Evolutionary conservation across 35 echinoderm and acorn worm genomes (phyloP).

Genomic region (Hemicentrotus pulcherrimus): DNA sequence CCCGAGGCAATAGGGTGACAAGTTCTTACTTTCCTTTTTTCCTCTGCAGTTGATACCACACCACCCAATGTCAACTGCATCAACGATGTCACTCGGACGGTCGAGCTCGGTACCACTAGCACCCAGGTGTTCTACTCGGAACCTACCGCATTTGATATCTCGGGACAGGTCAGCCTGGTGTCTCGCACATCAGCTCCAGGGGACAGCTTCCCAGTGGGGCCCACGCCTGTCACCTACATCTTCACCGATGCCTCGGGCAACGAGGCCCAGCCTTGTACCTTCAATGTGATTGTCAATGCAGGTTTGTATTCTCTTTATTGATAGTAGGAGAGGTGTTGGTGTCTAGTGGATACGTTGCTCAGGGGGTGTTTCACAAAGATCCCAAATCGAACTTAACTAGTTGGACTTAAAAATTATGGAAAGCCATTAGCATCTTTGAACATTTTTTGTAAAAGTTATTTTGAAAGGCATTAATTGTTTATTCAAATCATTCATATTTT

Average conservation of each 20-base stretch:
- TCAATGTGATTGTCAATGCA: background rate
- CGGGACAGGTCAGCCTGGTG: background rate
- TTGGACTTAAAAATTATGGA: too few species aligned
- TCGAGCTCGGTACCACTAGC: background rate
- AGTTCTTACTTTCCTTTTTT: background rate
- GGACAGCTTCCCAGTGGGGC: background rate
- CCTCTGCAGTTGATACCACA: constrained; percentile 58
- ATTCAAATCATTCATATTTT: too few species aligned
- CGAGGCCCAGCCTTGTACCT: background rate
- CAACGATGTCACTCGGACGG: background rate
- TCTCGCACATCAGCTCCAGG: background rate
- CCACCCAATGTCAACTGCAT: constrained; percentile 17
- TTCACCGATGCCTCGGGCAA: background rate
- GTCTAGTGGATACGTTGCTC: background rate
- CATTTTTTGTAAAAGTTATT: too few species aligned
- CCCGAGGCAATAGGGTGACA: background rate
- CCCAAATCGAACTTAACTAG: too few species aligned
- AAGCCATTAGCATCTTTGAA: too few species aligned
- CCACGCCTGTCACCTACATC: background rate
- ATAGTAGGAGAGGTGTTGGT: background rate
- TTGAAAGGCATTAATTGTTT: too few species aligned
- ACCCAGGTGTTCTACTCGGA: background rate
- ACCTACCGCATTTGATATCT: background rate
- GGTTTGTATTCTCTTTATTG: background rate
- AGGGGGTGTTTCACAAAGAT: too few species aligned